Percentiles rank a stretch among this genome's conserved stretches.
phyloP scores from a whole-genome alignment of 1,140 invertebrate species.

The Kradibia gibbosae region DNA sequence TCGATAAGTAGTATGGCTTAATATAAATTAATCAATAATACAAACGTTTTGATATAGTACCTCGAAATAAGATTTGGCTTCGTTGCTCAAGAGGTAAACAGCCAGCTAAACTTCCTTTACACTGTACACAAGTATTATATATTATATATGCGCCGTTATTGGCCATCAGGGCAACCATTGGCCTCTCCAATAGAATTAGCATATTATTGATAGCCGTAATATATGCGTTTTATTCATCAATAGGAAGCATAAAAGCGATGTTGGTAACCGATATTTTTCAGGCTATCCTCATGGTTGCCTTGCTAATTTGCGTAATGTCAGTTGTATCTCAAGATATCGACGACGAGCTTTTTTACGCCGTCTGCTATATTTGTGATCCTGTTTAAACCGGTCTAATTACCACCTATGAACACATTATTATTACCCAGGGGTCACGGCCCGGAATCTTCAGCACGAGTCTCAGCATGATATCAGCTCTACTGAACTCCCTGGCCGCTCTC shows the following conservation, averaged over 20 bases:
- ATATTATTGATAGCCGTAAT: constrained; percentile 85
- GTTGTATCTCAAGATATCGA: constrained; percentile 78
- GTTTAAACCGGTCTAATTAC: constrained; percentile 74
- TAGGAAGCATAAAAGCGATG: constrained; percentile 93
- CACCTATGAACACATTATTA: constrained; percentile 65
- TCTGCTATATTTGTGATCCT: constrained; percentile 85
- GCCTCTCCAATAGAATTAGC: constrained; percentile 81
- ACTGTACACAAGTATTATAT: constrained; percentile 94
- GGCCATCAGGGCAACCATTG: constrained; percentile 91
- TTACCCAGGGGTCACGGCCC: constrained; percentile 78
- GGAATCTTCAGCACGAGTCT: constrained; percentile 82
- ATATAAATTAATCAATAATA: not conserved
- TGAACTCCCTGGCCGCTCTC: constrained; percentile 90
- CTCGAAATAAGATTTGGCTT: constrained; percentile 87
- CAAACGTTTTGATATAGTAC: constrained; percentile 74
- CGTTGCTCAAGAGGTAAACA: constrained; percentile 79
- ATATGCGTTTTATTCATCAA: constrained; percentile 91
- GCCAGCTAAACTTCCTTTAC: constrained; percentile 83
- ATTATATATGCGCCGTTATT: constrained; percentile 92
- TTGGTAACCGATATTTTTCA: constrained; percentile 90
- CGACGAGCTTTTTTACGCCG: constrained; percentile 80
- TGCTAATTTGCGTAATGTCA: constrained; percentile 67
- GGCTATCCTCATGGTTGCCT: constrained; percentile 82
- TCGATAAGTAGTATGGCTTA: no score
- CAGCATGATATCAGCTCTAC: constrained; percentile 88